Conservation (phyloP, 2,797 vertebrate genomes). For the Sebastes cheni region DNA sequence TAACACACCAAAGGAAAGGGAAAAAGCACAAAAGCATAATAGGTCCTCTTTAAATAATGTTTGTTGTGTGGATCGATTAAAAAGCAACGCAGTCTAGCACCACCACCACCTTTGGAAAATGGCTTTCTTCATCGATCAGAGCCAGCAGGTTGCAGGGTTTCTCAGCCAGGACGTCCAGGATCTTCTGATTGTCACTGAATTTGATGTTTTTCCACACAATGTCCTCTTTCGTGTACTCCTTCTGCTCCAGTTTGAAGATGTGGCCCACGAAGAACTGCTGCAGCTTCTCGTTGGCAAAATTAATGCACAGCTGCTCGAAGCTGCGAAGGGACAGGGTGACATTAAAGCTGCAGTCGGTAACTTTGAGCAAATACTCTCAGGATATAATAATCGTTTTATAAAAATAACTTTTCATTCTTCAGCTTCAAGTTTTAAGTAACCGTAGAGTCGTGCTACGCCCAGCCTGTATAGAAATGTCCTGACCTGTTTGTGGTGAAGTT, state of each 20-base stretch:
- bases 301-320: constrained; percentile 98
- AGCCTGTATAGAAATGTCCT: not conserved
- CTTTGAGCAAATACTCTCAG: too few relatives aligned
- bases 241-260: constrained; percentile 92
- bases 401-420: too few relatives aligned
- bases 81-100: too few relatives aligned
- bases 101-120: constrained; percentile 88
- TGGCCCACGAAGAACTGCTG: constrained; percentile 95
- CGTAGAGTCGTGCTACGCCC: not conserved
- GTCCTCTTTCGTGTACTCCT: constrained; percentile 88
- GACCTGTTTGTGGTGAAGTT: constrained; percentile 94
- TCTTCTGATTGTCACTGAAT: constrained; percentile 87
- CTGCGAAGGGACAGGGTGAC: constrained; percentile 67
- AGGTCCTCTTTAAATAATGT: too few relatives aligned
- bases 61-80: too few relatives aligned
- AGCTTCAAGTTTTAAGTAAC: not conserved
- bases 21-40: too few relatives aligned
- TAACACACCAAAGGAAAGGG: too few relatives aligned
- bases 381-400: too few relatives aligned
- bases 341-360: too few relatives aligned
- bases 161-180: constrained; percentile 88
- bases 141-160: constrained; percentile 90
- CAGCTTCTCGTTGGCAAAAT: constrained; percentile 95
- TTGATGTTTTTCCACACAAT: constrained; percentile 87
- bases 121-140: constrained; percentile 92